Base-by-base conservation (phyloP, 2,888 invertebrate species). In the Globia sparganii region DNA sequence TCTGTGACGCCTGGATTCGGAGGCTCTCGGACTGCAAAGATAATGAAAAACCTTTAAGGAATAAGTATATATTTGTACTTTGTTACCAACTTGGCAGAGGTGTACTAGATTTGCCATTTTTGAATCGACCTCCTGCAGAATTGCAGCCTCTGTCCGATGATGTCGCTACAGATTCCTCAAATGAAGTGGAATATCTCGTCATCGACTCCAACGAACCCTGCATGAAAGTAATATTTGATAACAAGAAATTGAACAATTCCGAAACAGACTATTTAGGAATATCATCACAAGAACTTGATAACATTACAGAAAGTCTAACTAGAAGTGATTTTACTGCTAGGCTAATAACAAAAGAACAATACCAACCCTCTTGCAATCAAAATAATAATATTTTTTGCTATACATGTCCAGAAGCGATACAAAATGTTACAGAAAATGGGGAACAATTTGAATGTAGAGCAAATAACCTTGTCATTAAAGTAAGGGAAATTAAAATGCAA, bases 1-100 rank as follows among this genome's bases (percentile, higher is more conserved):
- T 94, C 9, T 96, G 96, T 81, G 94, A 94, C 74, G 90, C 93
- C 5, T 96, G 96, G 96, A 94, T 96, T n/a, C 91, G 93, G 75
- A 93, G 93, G 77, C 91, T 96, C 0, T 93, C 93, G 0, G 85
- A 88, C 64, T 94, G 93, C 69, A 88, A 88, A 4, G 91, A 92
- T 3, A 84, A 88, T 15, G 96, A 96, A 78, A 95, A 95, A 88
- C 31, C 67, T 40, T 76, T 93, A 9, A 91, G 96, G 2, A 96
- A 96, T 80, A 96, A 94, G 82, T 95, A 96, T 65, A 87, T 95
- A 4, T 95, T 95, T 81, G 78, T 91, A 21, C 86, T 96, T 31
- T 96, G 95, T 84, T 95, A 94, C 80, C 96, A 96, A 86, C 86
- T 96, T 66, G 92, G 95, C 8, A 94, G 88, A 87, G 96, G 96